Conservation (phyloP, 2,888 invertebrate genomes). For the Elysia crispata region DNA sequence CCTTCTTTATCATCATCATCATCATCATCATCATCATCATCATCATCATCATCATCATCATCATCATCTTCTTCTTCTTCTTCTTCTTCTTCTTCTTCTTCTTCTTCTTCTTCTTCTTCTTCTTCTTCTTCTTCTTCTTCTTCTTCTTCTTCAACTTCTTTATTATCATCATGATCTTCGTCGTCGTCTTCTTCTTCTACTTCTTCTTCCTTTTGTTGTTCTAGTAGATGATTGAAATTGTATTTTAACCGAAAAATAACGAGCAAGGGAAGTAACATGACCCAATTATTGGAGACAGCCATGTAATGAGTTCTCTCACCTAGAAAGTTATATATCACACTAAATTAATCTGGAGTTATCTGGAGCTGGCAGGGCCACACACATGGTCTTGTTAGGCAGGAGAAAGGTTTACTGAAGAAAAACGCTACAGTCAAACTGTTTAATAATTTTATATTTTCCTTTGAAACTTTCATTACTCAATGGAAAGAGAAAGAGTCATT, state of each 20-base stretch:
- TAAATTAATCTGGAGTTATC: background rate
- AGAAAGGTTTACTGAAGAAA: no score
- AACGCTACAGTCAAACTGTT: no score
- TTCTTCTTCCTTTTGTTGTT: slow-evolving; percentile 1
- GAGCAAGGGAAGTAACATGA: no score
- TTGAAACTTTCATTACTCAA: no score
- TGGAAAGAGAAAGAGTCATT: no score
- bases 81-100: slow-evolving; percentile 16
- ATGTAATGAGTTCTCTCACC: no score
- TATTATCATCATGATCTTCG: background rate
- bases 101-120: slow-evolving; percentile 20
- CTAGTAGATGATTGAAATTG: no score
- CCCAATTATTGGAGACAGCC: no score
- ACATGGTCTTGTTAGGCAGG: no score
- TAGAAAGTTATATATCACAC: background rate
- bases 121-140: slow-evolving; percentile 18
- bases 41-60: background rate
- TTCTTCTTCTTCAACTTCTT: background rate
- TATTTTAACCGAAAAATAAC: no score
- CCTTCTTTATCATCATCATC: no score
- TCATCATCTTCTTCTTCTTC: slow-evolving; percentile 15
- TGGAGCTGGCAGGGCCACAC: background rate
- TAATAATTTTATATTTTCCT: no score
- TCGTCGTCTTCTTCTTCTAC: slow-evolving; percentile 4
- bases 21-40: background rate